Percentiles rank a stretch among this genome's conserved stretches.
phyloP scores from a whole-genome alignment of 2,888 invertebrate species.

The Lepas anatifera region DNA sequence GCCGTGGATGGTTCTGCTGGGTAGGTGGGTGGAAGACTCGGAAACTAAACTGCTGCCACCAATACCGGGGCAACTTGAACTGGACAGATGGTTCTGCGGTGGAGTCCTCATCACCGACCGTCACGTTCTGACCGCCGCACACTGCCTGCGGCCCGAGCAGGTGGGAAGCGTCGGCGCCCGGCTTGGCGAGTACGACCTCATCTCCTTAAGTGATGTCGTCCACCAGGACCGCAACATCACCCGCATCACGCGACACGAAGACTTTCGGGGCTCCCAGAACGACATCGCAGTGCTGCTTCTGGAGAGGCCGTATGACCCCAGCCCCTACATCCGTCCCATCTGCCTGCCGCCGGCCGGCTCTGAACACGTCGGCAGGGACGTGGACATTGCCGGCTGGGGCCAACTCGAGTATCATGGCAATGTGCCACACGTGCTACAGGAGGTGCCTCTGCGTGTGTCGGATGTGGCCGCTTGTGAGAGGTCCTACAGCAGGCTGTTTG shows the following conservation, averaged over 20 bases:
- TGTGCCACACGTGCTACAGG: neutral
- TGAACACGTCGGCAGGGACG: neutral
- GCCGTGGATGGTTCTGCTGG: neutral
- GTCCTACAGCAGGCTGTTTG: neutral
- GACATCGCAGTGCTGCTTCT: slow-evolving; percentile 9
- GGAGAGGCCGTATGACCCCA: neutral
- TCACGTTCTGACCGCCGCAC: slow-evolving; percentile 4
- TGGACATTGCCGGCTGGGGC: neutral
- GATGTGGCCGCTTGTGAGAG: neutral
- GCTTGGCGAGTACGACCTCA: neutral
- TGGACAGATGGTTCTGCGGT: neutral
- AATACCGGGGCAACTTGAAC: too few relatives aligned
- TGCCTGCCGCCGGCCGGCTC: neutral
- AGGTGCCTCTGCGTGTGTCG: neutral
- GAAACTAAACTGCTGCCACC: too few relatives aligned
- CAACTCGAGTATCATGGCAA: neutral
- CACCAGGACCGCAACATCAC: neutral
- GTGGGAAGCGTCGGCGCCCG: neutral
- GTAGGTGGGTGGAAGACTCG: neutral
- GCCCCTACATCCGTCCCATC: neutral
- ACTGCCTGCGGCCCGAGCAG: neutral
- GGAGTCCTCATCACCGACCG: neutral
- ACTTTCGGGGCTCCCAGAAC: too few relatives aligned
- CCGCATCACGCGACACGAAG: too few relatives aligned
- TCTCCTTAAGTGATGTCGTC: neutral